Base-by-base conservation (phyloP, 2,888 invertebrate species). In the Cheilosia impressa region DNA sequence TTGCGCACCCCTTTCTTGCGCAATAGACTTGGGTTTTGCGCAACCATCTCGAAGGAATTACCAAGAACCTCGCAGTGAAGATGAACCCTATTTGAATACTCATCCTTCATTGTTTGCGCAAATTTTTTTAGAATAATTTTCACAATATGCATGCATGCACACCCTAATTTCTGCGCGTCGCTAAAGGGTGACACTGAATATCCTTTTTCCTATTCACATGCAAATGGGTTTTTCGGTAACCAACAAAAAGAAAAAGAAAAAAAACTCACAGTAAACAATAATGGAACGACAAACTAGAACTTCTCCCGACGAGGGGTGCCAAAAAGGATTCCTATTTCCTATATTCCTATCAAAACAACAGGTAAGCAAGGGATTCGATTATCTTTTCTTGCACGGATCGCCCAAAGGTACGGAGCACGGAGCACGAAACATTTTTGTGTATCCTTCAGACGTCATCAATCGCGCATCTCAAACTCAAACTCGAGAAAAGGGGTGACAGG, bases 181-280 rank as follows among this genome's bases (percentile, higher is more conserved):
- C 90, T 89, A 91, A 90, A 89, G 90, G 85, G 88, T 81, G 78
- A 88, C 88, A 88, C 90, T 90, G 90, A 91, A 91, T 92, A 91
- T 91, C 91, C 91, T 91, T 91, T 91, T 90, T 90, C 88, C 88
- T 89, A 91, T 91, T 91, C 90, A 90, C 90, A 91, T 91, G 91
- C 92, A 91, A 91, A 91, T 91, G 89, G 89, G 88, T 88, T 85
- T 72, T 60, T 55, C 31, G n/a, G 55, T 19, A 19, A 52, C 22
- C 52, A 13, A 24, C 13, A 52, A 15, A 24, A 1, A 2, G 19
- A 19, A 47, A 13, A 17, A 15, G 27, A 50, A 19, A 55, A 68
- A 47, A 73, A 62, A 68, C 3, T 38, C 78, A 27, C 41, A 41
- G 73, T 52, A 77, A 77, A 82, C 77, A 83, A 83, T 72, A 71